Percentiles rank a stretch among this genome's conserved stretches.
phyloP scores from a whole-genome alignment of 2,888 invertebrate genomes.

The Sarcophaga carnaria region DNA sequence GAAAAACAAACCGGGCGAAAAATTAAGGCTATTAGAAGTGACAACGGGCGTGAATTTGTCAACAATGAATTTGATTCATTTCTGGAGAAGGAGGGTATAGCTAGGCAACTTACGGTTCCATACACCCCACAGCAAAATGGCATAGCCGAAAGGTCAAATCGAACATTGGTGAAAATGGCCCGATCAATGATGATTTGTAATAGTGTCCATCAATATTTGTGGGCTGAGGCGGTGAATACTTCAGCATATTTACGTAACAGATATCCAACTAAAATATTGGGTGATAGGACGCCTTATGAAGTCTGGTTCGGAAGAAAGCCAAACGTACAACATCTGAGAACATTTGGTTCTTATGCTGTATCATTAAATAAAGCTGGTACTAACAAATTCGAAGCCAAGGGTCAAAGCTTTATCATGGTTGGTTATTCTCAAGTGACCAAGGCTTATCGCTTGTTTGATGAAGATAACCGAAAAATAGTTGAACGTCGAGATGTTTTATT shows the following conservation, averaged over 20 bases:
- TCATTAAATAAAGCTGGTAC: conserved; percentile 14
- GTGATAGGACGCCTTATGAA: conserved; percentile 65
- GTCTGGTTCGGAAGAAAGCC: conserved; percentile 61
- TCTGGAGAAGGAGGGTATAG: background rate
- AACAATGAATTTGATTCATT: conserved; percentile 19
- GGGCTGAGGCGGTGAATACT: conserved; percentile 70
- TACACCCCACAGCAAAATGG: too few relatives aligned
- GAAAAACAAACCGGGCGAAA: too few relatives aligned
- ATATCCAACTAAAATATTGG: conserved; percentile 6
- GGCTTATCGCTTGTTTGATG: too few relatives aligned
- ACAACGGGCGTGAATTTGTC: conserved; percentile 22
- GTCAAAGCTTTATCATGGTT: conserved; percentile 7
- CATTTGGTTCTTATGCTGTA: too few relatives aligned
- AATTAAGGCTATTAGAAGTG: conserved; percentile 22
- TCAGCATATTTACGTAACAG: conserved; percentile 65
- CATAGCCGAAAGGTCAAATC: too few relatives aligned
- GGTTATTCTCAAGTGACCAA: conserved; percentile 6
- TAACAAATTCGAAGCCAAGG: conserved; percentile 51
- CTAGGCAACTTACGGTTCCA: too few relatives aligned
- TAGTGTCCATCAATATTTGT: conserved; percentile 69
- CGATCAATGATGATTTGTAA: conserved; percentile 73
- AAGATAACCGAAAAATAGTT: too few relatives aligned
- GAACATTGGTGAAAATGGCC: conserved; percentile 71
- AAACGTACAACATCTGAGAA: too few relatives aligned
- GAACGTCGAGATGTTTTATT: too few relatives aligned